Evolutionary conservation across 2,797 vertebrate genomes (phyloP), one percentile per base, ranked within the genome.

Genomic region (Sebastolobus altivelis): DNA sequence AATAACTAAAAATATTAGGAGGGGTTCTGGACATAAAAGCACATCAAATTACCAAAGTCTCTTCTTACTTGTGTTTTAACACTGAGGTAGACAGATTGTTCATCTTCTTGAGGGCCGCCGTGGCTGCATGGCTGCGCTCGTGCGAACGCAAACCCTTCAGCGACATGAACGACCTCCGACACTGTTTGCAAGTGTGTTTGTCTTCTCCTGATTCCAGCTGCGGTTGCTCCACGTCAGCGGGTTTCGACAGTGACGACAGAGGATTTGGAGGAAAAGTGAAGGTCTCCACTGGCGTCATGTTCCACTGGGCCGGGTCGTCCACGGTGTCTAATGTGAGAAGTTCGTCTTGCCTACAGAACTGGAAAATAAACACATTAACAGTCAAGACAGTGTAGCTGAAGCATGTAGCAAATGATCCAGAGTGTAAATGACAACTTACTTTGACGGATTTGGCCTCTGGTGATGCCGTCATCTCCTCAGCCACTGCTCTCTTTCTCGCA

Each of bases 131-230:
- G 94, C 97, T 97, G 90, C 95, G 96, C 93, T 97, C 96, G 0
- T 98, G 98, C 40, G 95, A 97, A 72, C 96, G 97, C 87, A 98
- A 94, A 90, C 97, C 97, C 93, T 95, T 96, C 91, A 96, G 92
- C 77, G 97, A 98, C 95, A 95, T 97, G 93, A 98, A 97, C 37
- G 95, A 93, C 75, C 91, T 94, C 72, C 95, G 93, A 90, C 97
- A 98, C 87, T 92, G 96, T 86, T 90, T 94, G 94, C 97, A 98
- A 60, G 93, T 75, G 90, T 95, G 95, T 86, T 88, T 92, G 80
- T 93, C 87, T 43, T 67, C 70, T 79, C 79, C 86, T 0, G 62
- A 27, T 18, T 83, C 74, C 3, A 7, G 27, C 25, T 88, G 79
- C 65, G 88, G 85, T 80, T 94, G 76, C 62, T 81, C 77, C 8